phyloP scores from a whole-genome alignment of 1,140 invertebrate genomes.

The Drosophila pallidifrons region DNA sequence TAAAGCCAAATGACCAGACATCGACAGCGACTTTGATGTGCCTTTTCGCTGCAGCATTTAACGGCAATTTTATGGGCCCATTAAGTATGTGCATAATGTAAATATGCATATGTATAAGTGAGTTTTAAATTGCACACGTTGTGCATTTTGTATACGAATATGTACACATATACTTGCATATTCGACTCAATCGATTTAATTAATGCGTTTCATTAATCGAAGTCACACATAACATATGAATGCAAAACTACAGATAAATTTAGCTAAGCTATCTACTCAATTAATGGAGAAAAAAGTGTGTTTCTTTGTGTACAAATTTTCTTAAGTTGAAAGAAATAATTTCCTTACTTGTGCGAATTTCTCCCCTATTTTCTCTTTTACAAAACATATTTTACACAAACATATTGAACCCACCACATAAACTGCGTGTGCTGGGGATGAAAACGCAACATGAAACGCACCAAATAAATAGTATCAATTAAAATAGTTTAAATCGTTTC shows the following conservation, averaged over 20 bases:
- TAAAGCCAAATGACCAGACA: slow-evolving; percentile 39
- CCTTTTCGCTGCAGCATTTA: slow-evolving; percentile 47
- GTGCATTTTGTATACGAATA: slow-evolving; percentile 4
- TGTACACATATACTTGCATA: not conserved
- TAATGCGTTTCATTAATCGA: slow-evolving; percentile 48
- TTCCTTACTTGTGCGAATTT: no score
- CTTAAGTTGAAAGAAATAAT: no score
- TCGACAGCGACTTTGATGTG: slow-evolving; percentile 52
- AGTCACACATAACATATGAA: slow-evolving; percentile 9
- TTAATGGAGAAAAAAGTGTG: no score
- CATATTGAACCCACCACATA: not conserved
- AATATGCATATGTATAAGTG: slow-evolving; percentile 22
- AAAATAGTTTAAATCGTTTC: slow-evolving; percentile 70
- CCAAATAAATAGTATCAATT: slow-evolving; percentile 56
- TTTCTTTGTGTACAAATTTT: no score
- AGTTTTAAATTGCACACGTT: slow-evolving; percentile 12
- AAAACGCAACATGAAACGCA: slow-evolving; percentile 23
- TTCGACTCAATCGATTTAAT: slow-evolving; percentile 20
- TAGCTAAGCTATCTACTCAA: slow-evolving; percentile 2
- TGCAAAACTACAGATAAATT: slow-evolving; percentile 8
- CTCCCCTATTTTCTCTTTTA: no score
- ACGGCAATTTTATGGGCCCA: slow-evolving; percentile 55
- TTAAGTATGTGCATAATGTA: slow-evolving; percentile 46
- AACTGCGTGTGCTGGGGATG: not conserved
- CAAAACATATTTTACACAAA: not conserved